A percentile compares a stretch with the other conserved stretches of the same genome.
phyloP scores from a whole-genome alignment of 2,113 vertebrate species.

The Geococcyx californianus region DNA sequence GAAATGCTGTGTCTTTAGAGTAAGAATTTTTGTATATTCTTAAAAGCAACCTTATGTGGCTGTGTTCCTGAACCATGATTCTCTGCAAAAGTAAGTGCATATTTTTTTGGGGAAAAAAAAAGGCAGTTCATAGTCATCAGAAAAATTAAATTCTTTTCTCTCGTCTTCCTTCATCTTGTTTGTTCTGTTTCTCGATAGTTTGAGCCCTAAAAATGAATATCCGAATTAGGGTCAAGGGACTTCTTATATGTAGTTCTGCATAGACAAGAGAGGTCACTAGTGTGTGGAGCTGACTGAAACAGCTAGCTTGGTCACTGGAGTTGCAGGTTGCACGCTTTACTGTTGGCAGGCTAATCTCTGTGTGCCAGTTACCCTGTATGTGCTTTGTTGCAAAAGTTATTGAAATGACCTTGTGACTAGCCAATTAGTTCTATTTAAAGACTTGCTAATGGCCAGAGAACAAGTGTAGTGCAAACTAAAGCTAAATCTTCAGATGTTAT shows the following conservation, averaged over 20 bases:
- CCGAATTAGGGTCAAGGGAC: not conserved
- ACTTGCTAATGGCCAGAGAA: constrained; percentile 11
- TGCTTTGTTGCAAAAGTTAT: not conserved
- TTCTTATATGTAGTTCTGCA: not conserved
- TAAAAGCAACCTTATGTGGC: not conserved
- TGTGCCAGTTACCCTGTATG: not conserved
- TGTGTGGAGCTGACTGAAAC: not conserved
- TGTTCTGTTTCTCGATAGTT: accelerated
- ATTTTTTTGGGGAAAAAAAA: not conserved
- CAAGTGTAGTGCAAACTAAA: not conserved
- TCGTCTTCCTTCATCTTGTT: not conserved
- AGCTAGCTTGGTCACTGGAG: not conserved
- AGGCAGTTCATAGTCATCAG: not conserved
- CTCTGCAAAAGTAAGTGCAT: not conserved
- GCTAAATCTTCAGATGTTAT: not conserved
- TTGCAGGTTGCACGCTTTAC: not conserved
- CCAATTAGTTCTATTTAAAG: constrained; percentile 39
- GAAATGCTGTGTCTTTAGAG: not conserved
- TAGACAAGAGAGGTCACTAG: not conserved
- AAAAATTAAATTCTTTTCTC: not conserved
- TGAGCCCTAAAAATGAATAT: not conserved
- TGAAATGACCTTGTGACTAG: not conserved
- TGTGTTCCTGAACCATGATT: not conserved
- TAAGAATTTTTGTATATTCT: not conserved
- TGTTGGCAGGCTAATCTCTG: not conserved